Base-by-base conservation (phyloP, 2,113 vertebrate genomes). In the Zingel zingel region DNA sequence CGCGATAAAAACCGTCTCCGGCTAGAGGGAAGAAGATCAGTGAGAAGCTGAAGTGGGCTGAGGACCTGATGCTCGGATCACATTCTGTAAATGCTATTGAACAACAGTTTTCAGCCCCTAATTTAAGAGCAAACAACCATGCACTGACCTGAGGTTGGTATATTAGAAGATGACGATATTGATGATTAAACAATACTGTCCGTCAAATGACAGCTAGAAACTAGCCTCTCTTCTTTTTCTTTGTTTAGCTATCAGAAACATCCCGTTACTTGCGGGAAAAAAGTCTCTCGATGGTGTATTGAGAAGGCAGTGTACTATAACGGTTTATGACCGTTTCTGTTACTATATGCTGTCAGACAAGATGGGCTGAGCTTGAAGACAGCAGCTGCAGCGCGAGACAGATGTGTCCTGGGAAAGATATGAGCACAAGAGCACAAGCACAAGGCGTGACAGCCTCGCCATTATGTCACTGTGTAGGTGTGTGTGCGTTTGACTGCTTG, bases 341-440 rank as follows among this genome's bases (percentile, higher is more conserved):
- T 77, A 51, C 33, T 64, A 21, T 3, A 1, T 25, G 36, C 51
- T 68, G 48, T 80, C 74, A 76, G 61, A 62, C 69, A 16, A 58
- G 85, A 83, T 16, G 69, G 61, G 36, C 27, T 18, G 57, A 30
- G 65, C 33, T 67, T 57, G 70, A 50, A 79, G 71, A 81, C 19
- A 0, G 79, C 64, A 66, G 79, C 84, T 85, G 82, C 62, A 76
- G 83, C 58, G 25, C 64, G 51, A 89, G 65, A 85, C 76, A 72
- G 62, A 84, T 70, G 68, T 76, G 81, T 82, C 68, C 75, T 57
- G 0, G 30, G 84, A 85, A 80, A 88, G 73, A 86, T 19, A 21
- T 7, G 58, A 80, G 86, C 74, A 70, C 36, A 70, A 59, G 65
- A 74, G n/a, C n/a, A n/a, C n/a, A n/a, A n/a, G n/a, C n/a, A n/a